Percentiles rank a stretch among this genome's conserved stretches.
phyloP scores from a whole-genome alignment of 2,113 vertebrate genomes.

The Galemys pyrenaicus region DNA sequence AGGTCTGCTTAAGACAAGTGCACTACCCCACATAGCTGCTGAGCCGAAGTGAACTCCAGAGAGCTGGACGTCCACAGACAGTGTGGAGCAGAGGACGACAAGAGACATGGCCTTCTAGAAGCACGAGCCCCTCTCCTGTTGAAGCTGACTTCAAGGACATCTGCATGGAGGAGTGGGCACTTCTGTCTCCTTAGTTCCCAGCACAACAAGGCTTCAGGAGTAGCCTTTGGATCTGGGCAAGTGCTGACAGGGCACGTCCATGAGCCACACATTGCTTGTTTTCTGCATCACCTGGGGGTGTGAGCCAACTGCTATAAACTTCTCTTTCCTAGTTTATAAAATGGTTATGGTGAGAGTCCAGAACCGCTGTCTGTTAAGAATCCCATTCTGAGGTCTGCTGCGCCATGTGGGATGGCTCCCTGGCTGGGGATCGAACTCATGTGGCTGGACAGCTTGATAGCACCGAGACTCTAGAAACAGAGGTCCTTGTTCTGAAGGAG shows the following conservation, averaged over 20 bases:
- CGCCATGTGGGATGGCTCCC: not conserved
- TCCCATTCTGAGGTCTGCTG: not conserved
- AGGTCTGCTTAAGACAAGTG: not conserved
- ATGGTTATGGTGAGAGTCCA: not conserved
- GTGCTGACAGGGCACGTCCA: not conserved
- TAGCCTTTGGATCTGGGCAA: not conserved
- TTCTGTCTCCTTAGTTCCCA: not conserved
- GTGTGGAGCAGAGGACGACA: not conserved
- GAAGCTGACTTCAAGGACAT: rapidly evolving
- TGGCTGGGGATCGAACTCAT: no score
- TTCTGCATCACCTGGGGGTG: not conserved
- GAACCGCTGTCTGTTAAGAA: not conserved
- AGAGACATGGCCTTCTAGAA: not conserved
- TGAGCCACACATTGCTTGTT: not conserved
- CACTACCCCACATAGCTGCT: rapidly evolving
- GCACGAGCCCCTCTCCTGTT: no score
- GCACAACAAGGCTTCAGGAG: not conserved
- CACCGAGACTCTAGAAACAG: not conserved
- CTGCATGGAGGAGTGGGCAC: rapidly evolving
- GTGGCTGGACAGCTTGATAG: no score
- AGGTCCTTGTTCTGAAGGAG: not conserved
- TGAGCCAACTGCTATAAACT: not conserved
- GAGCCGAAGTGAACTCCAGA: not conserved
- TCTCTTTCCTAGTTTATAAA: not conserved
- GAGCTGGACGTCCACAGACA: not conserved